Evolutionary conservation across 35 echinoderm and acorn worm genomes (phyloP).

Genomic region (Apostichopus parvimensis): DNA sequence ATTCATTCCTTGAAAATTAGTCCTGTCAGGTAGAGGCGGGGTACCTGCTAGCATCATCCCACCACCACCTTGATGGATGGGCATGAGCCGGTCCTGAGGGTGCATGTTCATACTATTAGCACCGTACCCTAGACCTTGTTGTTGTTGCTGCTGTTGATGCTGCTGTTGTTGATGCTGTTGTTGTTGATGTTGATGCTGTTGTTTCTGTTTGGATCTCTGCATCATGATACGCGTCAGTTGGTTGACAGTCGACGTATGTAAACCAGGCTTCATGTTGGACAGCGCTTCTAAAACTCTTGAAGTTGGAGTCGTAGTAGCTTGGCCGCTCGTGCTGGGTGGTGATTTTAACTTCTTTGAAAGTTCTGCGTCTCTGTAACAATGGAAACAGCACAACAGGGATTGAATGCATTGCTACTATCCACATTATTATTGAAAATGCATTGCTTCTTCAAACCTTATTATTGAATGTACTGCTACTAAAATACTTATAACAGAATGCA

Average conservation of each 20-base stretch:
- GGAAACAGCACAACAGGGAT: too few relatives aligned
- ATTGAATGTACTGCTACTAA: slow-evolving; percentile 59
- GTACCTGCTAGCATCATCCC: slow-evolving; percentile 16
- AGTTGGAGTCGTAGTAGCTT: slow-evolving; percentile 38
- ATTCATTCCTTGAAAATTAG: slow-evolving; percentile 32
- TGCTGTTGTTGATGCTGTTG: slow-evolving; percentile 63
- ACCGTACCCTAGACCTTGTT: slow-evolving; percentile 35
- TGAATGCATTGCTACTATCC: too few relatives aligned
- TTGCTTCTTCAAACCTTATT: slow-evolving; percentile 50
- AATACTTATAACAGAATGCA: too few relatives aligned
- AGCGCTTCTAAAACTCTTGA: slow-evolving; percentile 52
- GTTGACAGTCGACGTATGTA: slow-evolving; percentile 16
- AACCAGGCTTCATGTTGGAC: slow-evolving; percentile 33
- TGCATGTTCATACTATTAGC: slow-evolving; percentile 37
- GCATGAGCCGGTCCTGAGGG: slow-evolving; percentile 20
- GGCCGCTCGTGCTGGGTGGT: slow-evolving; percentile 14
- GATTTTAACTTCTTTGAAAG: slow-evolving; percentile 43
- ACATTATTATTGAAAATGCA: too few relatives aligned
- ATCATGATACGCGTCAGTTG: slow-evolving; percentile 44
- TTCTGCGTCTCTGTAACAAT: slow-evolving; percentile 27
- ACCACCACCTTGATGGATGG: slow-evolving; percentile 13
- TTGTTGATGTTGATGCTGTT: slow-evolving; percentile 62
- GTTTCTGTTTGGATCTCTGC: slow-evolving; percentile 40
- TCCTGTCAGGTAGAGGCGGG: slow-evolving; percentile 46
- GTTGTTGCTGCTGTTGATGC: slow-evolving; percentile 52